Evolutionary conservation across 2,888 invertebrate species (phyloP).

Genomic region (Scaptomyza caliginosa): DNA sequence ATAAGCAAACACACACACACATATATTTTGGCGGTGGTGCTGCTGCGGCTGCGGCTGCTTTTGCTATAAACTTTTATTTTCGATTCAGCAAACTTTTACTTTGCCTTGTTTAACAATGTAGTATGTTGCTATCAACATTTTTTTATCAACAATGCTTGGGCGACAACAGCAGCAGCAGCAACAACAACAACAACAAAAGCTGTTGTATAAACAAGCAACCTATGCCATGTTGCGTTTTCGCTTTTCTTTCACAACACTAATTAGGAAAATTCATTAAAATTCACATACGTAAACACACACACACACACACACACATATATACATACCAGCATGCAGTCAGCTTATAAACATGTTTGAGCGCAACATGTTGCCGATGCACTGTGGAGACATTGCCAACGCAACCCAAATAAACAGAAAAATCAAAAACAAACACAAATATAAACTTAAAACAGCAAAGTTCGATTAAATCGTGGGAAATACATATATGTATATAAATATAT

Average conservation of each 20-base stretch:
- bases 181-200: constrained; percentile 2
- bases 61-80: constrained; percentile 51
- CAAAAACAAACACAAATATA: neutral
- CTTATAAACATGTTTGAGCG: constrained; percentile 52
- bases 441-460: neutral
- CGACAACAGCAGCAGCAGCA: constrained; percentile 26
- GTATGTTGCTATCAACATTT: constrained; percentile 57
- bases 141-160: constrained; percentile 49
- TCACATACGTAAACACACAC: constrained; percentile 33
- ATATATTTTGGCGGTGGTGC: constrained; percentile 20
- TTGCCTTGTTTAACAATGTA: constrained; percentile 10
- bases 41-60: constrained; percentile 1
- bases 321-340: constrained; percentile 9
- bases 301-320: constrained; percentile 14
- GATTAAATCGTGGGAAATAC: constrained; percentile 22
- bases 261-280: constrained; percentile 70
- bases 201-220: constrained; percentile 14
- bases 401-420: no score
- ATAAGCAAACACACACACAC: neutral
- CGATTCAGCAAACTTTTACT: constrained; percentile 60
- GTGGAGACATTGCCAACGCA: constrained; percentile 22
- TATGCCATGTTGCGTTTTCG: constrained; percentile 65
- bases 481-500: neutral
- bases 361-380: constrained; percentile 52
- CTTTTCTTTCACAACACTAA: constrained; percentile 74